Percentiles rank a stretch among this genome's conserved stretches.
These are phyloP conservation scores for Asobara japonica DNA, from an alignment of 1,140 invertebrate genomes.

Conservation along the genomic window DNA sequence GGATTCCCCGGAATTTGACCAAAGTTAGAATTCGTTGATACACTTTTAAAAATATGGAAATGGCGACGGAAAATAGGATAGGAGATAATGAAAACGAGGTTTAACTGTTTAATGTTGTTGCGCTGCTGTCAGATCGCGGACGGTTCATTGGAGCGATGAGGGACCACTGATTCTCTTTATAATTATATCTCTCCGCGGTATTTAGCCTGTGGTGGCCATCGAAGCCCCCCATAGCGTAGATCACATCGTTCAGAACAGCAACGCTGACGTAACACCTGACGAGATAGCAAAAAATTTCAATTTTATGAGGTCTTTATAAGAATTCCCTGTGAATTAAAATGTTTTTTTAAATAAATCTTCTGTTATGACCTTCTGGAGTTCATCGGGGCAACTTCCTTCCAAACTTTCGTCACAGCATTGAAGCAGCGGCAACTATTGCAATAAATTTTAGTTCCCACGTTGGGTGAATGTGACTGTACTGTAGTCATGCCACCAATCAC, in stretches of 20 bases:
- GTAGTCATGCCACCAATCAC: conserved; percentile 78
- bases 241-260: conserved; percentile 71
- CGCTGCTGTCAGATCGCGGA: conserved; percentile 76
- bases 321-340: neutral
- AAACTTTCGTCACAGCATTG: conserved; percentile 71
- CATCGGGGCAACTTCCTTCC: conserved; percentile 76
- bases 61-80: neutral
- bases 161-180: conserved; percentile 73
- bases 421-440: conserved; percentile 75
- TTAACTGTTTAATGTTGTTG: conserved; percentile 68
- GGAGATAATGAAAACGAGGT: conserved; percentile 8
- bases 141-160: conserved; percentile 73
- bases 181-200: conserved; percentile 80
- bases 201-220: conserved; percentile 79
- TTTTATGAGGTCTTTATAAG: neutral
- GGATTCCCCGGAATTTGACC: no score
- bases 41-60: no score
- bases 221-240: conserved; percentile 83
- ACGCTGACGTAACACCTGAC: conserved; percentile 77
- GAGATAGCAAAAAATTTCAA: conserved; percentile 16
- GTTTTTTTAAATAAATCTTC: conserved; percentile 40
- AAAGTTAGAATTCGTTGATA: no score
- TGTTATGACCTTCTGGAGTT: conserved; percentile 70
- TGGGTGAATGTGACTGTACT: neutral
- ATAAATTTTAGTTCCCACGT: conserved; percentile 62